Base-by-base conservation (phyloP, 2,797 vertebrate species). In the Vireo griseus region DNA sequence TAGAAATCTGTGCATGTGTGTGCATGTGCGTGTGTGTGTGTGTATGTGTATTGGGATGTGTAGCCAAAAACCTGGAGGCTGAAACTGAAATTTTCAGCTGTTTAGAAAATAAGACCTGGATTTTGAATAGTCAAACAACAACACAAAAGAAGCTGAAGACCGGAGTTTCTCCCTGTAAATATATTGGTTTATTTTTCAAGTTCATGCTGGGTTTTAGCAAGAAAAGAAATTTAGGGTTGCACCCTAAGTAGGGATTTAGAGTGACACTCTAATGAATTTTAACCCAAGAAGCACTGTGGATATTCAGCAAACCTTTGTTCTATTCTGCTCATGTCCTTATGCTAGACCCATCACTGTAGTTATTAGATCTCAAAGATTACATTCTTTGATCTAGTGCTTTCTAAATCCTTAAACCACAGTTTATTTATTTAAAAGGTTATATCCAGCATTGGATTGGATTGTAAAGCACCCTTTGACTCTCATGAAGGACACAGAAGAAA, bases 371-470 rank as follows among this genome's bases (percentile, higher is more conserved):
- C 82, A 86, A 93, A 94, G 79, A 95, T 95, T 96, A 94, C 95
- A 81, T 91, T 95, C 94, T 94, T 95, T 95, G 94, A 96, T 97
- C 94, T 95, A 90, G 91, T 91, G 91, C 91, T 97, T 96, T 92
- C 85, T 95, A 95, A 96, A 96, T 91, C 94, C 89, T 92, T 96
- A 96, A 97, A 91, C 86, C 76, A 76, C 1, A 7, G 86, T 96
- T 95, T 97, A 97, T 96, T 96, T 97, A 95, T 96, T 96, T 97
- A 95, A 95, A 95, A 96, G 95, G 95, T 95, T 97, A 95, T 90
- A 94, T 92, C 91, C 82, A 84, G 59, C 87, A 86, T 79, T 92
- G 92, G 94, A 94, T 94, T 96, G 87, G 94, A 96, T 94, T 96
- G 87, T 79, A 86, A 94, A 92, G 76, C 76, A 96, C 82, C 73